Conservation (phyloP, 2,113 vertebrate genomes). For the Pluvialis apricaria region DNA sequence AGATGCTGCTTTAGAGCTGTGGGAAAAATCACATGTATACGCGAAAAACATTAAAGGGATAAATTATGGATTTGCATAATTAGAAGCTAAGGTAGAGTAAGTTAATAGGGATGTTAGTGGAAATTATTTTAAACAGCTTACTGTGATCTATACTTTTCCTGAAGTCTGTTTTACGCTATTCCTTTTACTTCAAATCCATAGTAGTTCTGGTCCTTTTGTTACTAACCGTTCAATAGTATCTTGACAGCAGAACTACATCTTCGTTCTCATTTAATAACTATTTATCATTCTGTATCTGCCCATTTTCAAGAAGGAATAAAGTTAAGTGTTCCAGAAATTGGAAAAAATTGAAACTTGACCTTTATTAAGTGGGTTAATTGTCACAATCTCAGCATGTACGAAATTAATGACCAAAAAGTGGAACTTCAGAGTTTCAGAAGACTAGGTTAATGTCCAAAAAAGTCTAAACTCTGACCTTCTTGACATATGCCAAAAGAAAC, state of each 20-base stretch:
- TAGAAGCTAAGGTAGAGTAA: neutral
- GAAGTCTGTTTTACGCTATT: neutral
- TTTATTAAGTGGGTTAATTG: constrained; percentile 88
- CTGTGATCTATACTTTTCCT: constrained; percentile 4
- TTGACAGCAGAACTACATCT: constrained; percentile 70
- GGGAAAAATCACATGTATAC: neutral
- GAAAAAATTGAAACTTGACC: constrained; percentile 84
- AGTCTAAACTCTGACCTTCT: constrained; percentile 78
- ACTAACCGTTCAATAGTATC: constrained; percentile 34
- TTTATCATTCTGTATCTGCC: constrained; percentile 77
- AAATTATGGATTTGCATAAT: neutral
- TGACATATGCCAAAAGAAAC: constrained; percentile 78
- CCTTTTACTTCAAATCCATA: constrained; percentile 35
- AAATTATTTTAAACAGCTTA: neutral
- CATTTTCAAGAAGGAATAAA: constrained; percentile 78
- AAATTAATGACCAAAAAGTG: constrained; percentile 83
- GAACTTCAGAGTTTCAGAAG: constrained; percentile 77
- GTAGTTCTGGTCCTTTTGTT: constrained; percentile 27
- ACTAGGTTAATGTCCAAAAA: constrained; percentile 79
- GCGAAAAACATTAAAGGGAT: neutral
- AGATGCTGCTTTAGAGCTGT: neutral
- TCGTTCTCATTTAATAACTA: constrained; percentile 74
- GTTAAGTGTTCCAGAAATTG: constrained; percentile 80
- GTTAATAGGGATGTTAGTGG: neutral
- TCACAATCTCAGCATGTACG: constrained; percentile 81